Evolutionary conservation across 2,113 vertebrate genomes (phyloP).

Genomic region (Zosterops hypoxanthus): DNA sequence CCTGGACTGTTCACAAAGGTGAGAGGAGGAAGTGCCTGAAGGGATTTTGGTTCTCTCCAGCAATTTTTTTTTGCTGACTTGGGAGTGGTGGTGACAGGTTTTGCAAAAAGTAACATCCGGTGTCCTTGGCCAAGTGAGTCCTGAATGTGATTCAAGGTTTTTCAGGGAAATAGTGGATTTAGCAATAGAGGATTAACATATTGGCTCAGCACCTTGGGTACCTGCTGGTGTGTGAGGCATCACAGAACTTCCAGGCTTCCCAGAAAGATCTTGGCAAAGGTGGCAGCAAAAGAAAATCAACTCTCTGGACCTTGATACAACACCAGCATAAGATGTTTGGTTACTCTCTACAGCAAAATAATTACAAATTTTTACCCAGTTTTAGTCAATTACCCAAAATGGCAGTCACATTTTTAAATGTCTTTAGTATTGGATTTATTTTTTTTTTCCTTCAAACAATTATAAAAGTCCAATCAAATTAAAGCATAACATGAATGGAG

Average conservation of each 20-base stretch:
- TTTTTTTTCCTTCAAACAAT: background rate
- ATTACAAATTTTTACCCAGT: background rate
- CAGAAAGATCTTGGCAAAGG: background rate
- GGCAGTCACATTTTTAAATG: background rate
- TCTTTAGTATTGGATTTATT: background rate
- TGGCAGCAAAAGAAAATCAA: background rate
- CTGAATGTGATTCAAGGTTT: slow-evolving; percentile 7
- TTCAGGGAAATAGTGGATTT: background rate
- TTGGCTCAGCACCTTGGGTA: background rate
- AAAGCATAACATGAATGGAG: background rate
- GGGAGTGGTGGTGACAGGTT: background rate
- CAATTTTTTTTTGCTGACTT: background rate
- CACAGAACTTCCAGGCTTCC: slow-evolving; percentile 4
- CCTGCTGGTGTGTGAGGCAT: background rate
- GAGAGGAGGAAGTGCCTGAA: background rate
- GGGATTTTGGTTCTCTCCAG: background rate
- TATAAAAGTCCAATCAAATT: background rate
- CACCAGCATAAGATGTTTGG: background rate
- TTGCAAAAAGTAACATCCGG: background rate
- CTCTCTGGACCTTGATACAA: background rate
- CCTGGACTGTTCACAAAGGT: background rate
- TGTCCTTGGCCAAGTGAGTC: background rate
- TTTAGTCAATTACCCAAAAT: background rate
- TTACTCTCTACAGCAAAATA: background rate
- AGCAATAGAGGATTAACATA: slow-evolving; percentile 1